phyloP scores from a whole-genome alignment of 1,140 invertebrate genomes.

The Bombus vancouverensis region DNA sequence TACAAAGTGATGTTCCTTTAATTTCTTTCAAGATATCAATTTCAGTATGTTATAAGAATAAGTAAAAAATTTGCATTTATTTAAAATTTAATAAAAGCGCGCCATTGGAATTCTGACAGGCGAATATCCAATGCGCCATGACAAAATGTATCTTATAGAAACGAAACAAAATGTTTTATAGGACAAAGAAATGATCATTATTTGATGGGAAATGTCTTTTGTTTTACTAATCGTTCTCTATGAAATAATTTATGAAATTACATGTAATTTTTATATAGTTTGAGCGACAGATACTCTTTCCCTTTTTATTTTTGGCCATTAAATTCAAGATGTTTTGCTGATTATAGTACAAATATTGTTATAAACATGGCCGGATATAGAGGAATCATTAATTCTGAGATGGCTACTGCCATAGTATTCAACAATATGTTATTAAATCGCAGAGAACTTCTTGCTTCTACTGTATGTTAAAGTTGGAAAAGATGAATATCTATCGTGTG shows the following conservation, averaged over 20 bases:
- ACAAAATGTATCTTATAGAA: conserved; percentile 11
- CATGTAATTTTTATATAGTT: conserved; percentile 69
- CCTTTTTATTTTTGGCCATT: conserved; percentile 38
- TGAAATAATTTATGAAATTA: conserved; percentile 77
- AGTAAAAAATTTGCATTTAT: conserved; percentile 52
- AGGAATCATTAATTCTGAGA: conserved; percentile 68
- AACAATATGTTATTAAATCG: conserved; percentile 48
- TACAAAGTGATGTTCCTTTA: conserved; percentile 43
- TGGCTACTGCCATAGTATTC: conserved; percentile 45
- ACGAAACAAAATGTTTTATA: conserved; percentile 52
- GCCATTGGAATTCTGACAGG: background rate
- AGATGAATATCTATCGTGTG: conserved; percentile 41
- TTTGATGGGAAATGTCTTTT: conserved; percentile 53
- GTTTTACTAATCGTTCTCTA: conserved; percentile 69
- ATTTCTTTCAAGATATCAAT: conserved; percentile 19
- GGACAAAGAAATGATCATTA: conserved; percentile 34
- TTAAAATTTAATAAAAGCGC: conserved; percentile 21
- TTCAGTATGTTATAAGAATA: conserved; percentile 12
- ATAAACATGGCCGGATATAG: conserved; percentile 70
- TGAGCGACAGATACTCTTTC: conserved; percentile 70
- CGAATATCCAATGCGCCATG: background rate
- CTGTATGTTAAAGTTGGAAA: conserved; percentile 56
- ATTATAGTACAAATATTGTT: conserved; percentile 67
- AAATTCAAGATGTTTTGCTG: conserved; percentile 24
- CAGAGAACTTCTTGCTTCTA: conserved; percentile 32